Evolutionary conservation across 2,888 invertebrate genomes (phyloP).

Genomic region (Cenopis cana): DNA sequence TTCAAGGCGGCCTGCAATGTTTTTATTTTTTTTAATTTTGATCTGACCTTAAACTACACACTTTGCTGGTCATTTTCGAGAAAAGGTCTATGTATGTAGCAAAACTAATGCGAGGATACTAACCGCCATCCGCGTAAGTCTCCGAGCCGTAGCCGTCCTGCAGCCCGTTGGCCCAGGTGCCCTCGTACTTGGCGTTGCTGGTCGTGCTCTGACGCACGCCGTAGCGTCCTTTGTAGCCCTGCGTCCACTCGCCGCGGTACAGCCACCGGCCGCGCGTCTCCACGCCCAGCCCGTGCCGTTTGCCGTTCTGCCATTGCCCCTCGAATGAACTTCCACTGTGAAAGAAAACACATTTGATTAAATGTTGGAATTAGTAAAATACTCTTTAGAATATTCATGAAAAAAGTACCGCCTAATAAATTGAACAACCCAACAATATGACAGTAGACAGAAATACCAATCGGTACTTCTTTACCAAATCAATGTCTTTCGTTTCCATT

Average conservation of each 20-base stretch:
- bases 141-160: conserved; percentile 99
- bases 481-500: too few relatives aligned
- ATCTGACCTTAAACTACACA: too few relatives aligned
- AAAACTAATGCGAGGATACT: conserved; percentile 69
- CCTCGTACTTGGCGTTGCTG: conserved; percentile 98
- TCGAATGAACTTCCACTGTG: conserved; percentile 96
- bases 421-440: too few relatives aligned
- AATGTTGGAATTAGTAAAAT: background rate
- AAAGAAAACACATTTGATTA: conserved; percentile 57
- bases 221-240: conserved; percentile 99
- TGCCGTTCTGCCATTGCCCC: conserved; percentile 99
- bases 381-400: background rate
- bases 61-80: too few relatives aligned
- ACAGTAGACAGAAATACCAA: too few relatives aligned
- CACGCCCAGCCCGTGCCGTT: conserved; percentile 98
- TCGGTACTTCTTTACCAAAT: too few relatives aligned
- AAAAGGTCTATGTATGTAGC: too few relatives aligned
- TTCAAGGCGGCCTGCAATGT: too few relatives aligned
- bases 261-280: conserved; percentile 98
- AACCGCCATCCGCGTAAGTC: conserved; percentile 99
- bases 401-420: background rate
- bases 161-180: conserved; percentile 99
- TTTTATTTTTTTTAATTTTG: too few relatives aligned
- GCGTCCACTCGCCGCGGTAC: conserved; percentile 99
- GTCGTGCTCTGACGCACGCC: conserved; percentile 98